These are phyloP conservation scores for Chrysotoxum bicinctum DNA, from an alignment of 2,888 invertebrate species.

Conservation along the genomic window DNA sequence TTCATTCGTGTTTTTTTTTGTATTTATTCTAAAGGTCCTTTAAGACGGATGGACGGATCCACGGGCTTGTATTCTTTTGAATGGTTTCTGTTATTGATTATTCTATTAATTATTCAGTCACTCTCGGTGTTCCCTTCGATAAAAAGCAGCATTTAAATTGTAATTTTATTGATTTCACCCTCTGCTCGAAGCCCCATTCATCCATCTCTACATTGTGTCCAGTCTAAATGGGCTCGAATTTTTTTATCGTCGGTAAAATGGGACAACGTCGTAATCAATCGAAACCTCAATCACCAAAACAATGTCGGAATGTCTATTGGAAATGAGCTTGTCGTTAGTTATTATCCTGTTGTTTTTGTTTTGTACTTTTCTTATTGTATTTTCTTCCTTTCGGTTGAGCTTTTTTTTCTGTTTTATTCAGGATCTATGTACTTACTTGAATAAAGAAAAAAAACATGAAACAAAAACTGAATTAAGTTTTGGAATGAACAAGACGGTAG, in stretches of 20 bases:
- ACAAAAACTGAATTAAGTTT: neutral
- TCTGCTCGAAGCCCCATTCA: neutral
- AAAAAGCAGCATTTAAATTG: conserved; percentile 68
- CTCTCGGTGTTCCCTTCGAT: conserved; percentile 3
- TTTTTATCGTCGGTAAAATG: too few relatives aligned
- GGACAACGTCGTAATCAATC: neutral
- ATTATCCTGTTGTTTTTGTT: neutral
- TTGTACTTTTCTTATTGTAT: neutral
- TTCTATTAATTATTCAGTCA: conserved; percentile 66
- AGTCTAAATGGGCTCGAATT: too few relatives aligned
- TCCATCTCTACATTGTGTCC: neutral
- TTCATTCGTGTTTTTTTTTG: neutral
- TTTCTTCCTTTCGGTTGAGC: neutral
- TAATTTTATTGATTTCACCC: conserved; percentile 65
- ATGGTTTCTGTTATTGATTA: conserved; percentile 51
- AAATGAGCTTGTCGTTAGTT: conserved; percentile 12
- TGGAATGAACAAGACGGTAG: neutral
- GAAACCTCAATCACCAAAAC: too few relatives aligned
- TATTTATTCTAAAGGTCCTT: neutral
- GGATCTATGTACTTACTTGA: neutral
- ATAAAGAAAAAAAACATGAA: neutral
- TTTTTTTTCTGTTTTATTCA: neutral
- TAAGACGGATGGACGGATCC: neutral
- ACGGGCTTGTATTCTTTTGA: conserved; percentile 34
- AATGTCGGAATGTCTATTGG: neutral